A percentile compares a stretch with the other conserved stretches of the same genome.
These are phyloP conservation scores for Paramisgurnus dabryanus DNA, from an alignment of 2,113 vertebrate genomes.

Conservation along the genomic window DNA sequence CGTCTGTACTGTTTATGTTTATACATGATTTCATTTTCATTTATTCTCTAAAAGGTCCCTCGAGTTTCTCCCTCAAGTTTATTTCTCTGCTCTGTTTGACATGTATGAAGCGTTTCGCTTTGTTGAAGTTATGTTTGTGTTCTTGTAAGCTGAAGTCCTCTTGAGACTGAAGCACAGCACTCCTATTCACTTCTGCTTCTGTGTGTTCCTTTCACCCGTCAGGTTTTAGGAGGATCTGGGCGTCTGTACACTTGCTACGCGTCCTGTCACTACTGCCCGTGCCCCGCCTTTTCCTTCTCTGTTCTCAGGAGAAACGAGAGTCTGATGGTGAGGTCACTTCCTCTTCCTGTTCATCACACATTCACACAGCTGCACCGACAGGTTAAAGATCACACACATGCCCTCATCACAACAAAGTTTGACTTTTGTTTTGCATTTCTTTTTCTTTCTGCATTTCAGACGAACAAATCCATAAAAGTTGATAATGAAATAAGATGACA, in stretches of 20 bases:
- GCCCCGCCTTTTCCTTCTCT: conserved; percentile 85
- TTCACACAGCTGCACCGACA: background rate
- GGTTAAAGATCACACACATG: background rate
- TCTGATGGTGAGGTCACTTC: conserved; percentile 79
- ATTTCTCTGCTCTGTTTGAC: background rate
- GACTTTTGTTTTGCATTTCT: background rate
- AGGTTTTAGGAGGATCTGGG: conserved; percentile 88
- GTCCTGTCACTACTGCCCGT: conserved; percentile 91
- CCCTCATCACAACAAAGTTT: background rate
- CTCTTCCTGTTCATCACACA: conserved; percentile 6
- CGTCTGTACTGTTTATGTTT: background rate
- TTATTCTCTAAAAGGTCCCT: background rate
- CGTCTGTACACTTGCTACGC: conserved; percentile 84
- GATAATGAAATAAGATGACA: no score
- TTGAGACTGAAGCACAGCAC: background rate
- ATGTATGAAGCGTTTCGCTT: background rate
- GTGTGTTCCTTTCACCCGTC: conserved; percentile 46
- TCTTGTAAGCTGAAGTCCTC: conserved; percentile 8
- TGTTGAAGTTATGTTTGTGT: background rate
- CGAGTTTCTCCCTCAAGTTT: background rate
- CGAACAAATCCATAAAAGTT: no score
- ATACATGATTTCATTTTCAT: background rate
- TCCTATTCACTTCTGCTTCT: background rate
- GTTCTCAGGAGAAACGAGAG: conserved; percentile 83
- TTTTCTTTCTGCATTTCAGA: background rate